phyloP scores from a whole-genome alignment of 2,113 vertebrate species.

The Amphiprion ocellaris region DNA sequence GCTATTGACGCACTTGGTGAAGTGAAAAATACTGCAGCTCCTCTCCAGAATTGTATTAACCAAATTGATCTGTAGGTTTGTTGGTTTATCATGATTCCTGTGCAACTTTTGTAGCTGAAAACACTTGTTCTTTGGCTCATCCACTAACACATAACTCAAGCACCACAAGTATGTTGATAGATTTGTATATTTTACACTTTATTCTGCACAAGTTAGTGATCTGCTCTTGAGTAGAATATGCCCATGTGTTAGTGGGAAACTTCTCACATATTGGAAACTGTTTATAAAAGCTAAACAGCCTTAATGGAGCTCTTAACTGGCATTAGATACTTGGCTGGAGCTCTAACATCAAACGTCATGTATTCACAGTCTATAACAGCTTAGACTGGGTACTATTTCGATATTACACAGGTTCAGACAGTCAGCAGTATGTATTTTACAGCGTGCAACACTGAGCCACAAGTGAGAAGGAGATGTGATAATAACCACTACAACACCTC shows the following conservation, averaged over 20 bases:
- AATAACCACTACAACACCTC: conserved; percentile 44
- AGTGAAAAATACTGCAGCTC: conserved; percentile 7
- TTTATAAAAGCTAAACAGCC: conserved; percentile 16
- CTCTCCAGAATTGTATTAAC: not conserved
- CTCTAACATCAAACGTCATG: not conserved
- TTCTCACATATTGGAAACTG: conserved; percentile 1
- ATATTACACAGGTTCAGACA: conserved; percentile 17
- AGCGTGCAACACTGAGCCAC: not conserved
- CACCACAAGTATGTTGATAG: not conserved
- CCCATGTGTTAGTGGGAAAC: not conserved
- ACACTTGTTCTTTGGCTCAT: not conserved
- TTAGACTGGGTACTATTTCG: conserved; percentile 30
- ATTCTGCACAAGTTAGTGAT: not conserved
- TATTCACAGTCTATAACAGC: conserved; percentile 10
- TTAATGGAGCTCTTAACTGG: conserved; percentile 24
- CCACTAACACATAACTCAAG: too few relatives aligned
- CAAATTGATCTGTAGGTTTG: not conserved
- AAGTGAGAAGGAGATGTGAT: conserved; percentile 18
- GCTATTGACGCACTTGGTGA: not conserved
- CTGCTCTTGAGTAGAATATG: not conserved
- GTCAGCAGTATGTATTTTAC: conserved; percentile 38
- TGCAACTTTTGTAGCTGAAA: not conserved
- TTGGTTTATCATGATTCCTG: not conserved
- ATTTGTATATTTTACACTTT: not conserved
- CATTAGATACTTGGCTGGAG: conserved; percentile 30